phyloP scores from a whole-genome alignment of 1,140 invertebrate species.

The Aphis gossypii region DNA sequence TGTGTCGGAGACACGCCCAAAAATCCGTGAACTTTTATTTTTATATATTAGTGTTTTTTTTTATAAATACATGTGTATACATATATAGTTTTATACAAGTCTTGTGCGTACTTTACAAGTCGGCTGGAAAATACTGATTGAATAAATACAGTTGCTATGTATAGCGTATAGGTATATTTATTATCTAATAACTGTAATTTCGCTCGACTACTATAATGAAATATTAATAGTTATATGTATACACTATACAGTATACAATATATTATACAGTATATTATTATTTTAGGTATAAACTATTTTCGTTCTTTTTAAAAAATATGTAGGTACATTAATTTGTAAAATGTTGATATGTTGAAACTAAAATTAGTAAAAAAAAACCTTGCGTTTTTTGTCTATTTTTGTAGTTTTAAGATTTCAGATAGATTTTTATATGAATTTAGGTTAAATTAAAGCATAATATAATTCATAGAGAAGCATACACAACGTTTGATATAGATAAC shows the following conservation, averaged over 20 bases:
- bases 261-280: neutral
- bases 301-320: neutral
- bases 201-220: neutral
- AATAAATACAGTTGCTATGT: neutral
- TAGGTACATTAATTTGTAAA: too few relatives aligned
- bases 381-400: too few relatives aligned
- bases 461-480: neutral
- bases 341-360: too few relatives aligned
- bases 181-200: neutral
- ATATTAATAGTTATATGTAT: neutral
- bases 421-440: neutral
- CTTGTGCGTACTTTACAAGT: neutral
- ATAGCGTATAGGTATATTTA: neutral
- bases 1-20: conserved; percentile 1
- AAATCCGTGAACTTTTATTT: neutral
- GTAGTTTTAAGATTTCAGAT: too few relatives aligned
- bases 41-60: neutral
- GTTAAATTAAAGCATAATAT: neutral
- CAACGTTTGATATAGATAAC: neutral
- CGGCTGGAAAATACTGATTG: neutral
- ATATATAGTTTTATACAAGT: neutral
- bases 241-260: too few relatives aligned
- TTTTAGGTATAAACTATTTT: neutral
- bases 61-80: neutral
- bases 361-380: too few relatives aligned